Conservation (phyloP, 1,140 invertebrate species). For the Nixonia krombeini region DNA sequence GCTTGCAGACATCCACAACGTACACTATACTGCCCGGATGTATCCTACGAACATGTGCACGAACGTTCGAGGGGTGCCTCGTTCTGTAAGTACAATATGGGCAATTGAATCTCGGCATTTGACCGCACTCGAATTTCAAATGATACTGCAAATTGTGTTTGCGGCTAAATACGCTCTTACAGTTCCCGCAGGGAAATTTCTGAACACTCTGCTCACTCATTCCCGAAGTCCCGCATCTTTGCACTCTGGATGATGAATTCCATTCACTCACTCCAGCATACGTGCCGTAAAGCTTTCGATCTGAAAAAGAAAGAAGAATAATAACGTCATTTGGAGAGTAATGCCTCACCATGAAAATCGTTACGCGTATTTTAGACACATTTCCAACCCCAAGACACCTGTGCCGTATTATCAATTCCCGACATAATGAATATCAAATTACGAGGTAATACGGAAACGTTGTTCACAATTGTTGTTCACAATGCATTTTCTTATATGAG, state of each 20-base stretch:
- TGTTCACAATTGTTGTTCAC: too few relatives aligned
- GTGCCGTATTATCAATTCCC: too few relatives aligned
- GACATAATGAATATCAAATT: too few relatives aligned
- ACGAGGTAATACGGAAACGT: too few relatives aligned
- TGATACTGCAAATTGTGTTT: slow-evolving; percentile 77
- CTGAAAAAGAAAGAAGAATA: slow-evolving; percentile 26
- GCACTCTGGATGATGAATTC: not conserved
- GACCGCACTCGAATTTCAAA: slow-evolving; percentile 74
- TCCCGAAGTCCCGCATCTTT: not conserved
- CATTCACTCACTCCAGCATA: slow-evolving; percentile 25
- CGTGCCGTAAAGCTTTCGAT: slow-evolving; percentile 26
- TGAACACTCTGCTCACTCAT: not conserved
- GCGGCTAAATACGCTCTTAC: slow-evolving; percentile 73
- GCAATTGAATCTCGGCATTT: slow-evolving; percentile 74
- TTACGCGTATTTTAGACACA: not conserved
- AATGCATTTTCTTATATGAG: too few relatives aligned
- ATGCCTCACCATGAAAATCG: not conserved
- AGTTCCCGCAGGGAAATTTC: slow-evolving; percentile 70
- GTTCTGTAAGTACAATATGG: slow-evolving; percentile 65
- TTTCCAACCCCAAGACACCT: too few relatives aligned
- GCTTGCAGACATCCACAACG: slow-evolving; percentile 44
- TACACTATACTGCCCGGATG: slow-evolving; percentile 48
- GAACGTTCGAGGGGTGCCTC: slow-evolving; percentile 60
- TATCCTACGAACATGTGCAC: slow-evolving; percentile 59
- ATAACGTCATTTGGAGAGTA: slow-evolving; percentile 8